Conservation (phyloP, 2,888 invertebrate genomes). For the Beris morrisii region DNA sequence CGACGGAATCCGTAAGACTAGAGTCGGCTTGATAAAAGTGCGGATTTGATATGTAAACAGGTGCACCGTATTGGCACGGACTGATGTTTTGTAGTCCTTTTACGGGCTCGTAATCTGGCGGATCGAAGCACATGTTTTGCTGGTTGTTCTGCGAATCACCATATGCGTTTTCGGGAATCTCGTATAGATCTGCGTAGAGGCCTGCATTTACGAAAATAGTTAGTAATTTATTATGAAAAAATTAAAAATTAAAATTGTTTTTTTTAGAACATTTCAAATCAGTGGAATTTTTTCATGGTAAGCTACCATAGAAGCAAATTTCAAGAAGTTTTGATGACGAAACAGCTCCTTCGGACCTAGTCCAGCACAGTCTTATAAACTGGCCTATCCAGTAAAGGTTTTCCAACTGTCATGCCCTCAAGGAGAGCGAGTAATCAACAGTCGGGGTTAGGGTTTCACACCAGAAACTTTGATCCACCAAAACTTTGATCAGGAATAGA, state of each 20-base stretch:
- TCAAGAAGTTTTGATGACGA: too few relatives aligned
- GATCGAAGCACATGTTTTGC: conserved; percentile 73
- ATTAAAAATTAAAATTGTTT: background rate
- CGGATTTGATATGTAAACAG: conserved; percentile 85
- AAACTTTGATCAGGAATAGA: too few relatives aligned
- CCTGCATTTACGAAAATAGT: conserved; percentile 55
- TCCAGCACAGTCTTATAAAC: too few relatives aligned
- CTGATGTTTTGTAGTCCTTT: conserved; percentile 82
- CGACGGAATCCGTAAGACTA: conserved; percentile 65
- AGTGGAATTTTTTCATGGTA: too few relatives aligned
- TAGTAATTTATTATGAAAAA: background rate
- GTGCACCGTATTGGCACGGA: conserved; percentile 86
- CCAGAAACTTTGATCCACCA: too few relatives aligned
- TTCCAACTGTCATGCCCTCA: too few relatives aligned
- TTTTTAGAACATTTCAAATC: too few relatives aligned
- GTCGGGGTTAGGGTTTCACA: too few relatives aligned
- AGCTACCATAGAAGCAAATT: too few relatives aligned
- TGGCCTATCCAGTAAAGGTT: too few relatives aligned
- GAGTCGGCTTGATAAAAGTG: conserved; percentile 85
- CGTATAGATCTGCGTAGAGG: conserved; percentile 72
- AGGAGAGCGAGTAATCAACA: too few relatives aligned
- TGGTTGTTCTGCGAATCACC: conserved; percentile 67
- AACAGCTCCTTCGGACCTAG: too few relatives aligned
- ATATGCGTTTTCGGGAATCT: conserved; percentile 70
- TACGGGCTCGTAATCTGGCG: conserved; percentile 67